Evolutionary conservation across 1,140 invertebrate genomes (phyloP), one percentile per base, ranked within the genome.

Genomic region (Protaetia brevitarsis): DNA sequence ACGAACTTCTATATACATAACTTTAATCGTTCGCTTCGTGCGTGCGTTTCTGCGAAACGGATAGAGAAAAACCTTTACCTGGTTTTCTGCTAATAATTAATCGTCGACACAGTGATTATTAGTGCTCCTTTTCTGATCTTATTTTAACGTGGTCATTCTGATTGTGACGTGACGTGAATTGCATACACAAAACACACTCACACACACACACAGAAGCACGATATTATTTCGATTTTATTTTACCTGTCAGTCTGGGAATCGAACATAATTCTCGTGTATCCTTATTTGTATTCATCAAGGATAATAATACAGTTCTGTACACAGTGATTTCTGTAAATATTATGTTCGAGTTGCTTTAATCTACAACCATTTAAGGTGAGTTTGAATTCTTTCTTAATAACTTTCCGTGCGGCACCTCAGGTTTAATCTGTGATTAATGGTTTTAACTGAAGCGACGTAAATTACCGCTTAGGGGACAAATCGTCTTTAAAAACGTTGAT

Each of bases 281-380:
- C 41, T 51, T 51, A 51, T 51, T 51, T 51, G 41, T 51, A 51
- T 23, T 51, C 41, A 51, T 51, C 41, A 51, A 51, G 41, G 41
- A 51, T 51, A 51, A 51, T 51, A 51, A 51, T 23, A 51, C 19
- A 51, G 26, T 51, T 51, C 41, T 51, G 16, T 8, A 21, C n/a
- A n/a, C 41, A 51, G 41, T 51, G 41, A 51, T 51, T 51, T 51
- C 41, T 51, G 41, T 51, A 51, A 23, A 51, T 51, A 51, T 23
- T 51, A 51, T 51, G 41, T 23, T 51, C 41, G 41, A 51, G 13
- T 51, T 51, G 41, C 5, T 19, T 51, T 51, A 51, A 51, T 51
- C 16, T 23, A 51, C 41, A 51, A 23, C 41, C 41, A 51, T 51
- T 51, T 51, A 51, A 51, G 41, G 41, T 51, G 41, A 51, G 41